A percentile compares a stretch with the other conserved stretches of the same genome.
phyloP scores from a whole-genome alignment of 2,888 invertebrate species.

The Cheilosia soror region DNA sequence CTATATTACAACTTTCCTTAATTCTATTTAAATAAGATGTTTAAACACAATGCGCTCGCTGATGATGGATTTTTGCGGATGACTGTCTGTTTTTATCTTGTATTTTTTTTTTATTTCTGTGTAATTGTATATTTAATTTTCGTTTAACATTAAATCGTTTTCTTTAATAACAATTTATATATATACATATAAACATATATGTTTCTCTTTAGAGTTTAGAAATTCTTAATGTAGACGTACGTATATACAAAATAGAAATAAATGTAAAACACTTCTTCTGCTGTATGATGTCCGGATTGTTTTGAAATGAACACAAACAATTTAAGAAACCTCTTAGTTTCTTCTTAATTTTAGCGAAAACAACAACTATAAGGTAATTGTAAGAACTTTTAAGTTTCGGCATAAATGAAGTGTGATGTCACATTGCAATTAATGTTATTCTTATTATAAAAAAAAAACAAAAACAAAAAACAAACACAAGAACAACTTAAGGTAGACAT shows the following conservation, averaged over 20 bases:
- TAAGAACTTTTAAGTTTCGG: slow-evolving; percentile 25
- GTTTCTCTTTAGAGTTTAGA: slow-evolving; percentile 64
- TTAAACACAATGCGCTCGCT: slow-evolving; percentile 29
- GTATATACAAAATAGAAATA: slow-evolving; percentile 5
- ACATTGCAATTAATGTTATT: slow-evolving; percentile 50
- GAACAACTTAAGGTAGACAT: slow-evolving; percentile 18
- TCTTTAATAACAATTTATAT: slow-evolving; percentile 26
- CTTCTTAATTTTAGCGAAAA: slow-evolving; percentile 44
- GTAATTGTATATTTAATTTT: slow-evolving; percentile 65
- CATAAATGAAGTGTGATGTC: slow-evolving; percentile 38
- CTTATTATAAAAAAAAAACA: slow-evolving; percentile 36
- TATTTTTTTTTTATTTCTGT: slow-evolving; percentile 31
- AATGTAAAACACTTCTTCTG: slow-evolving; percentile 33
- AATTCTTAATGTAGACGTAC: slow-evolving; percentile 27
- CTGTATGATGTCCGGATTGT: slow-evolving; percentile 26
- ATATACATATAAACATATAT: slow-evolving; percentile 32
- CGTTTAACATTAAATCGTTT: slow-evolving; percentile 23
- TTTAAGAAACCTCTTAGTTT: slow-evolving; percentile 3
- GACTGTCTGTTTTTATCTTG: slow-evolving; percentile 1
- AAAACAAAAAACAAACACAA: slow-evolving; percentile 10
- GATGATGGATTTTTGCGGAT: slow-evolving; percentile 58
- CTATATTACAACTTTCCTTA: slow-evolving; percentile 65
- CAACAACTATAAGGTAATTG: slow-evolving; percentile 13
- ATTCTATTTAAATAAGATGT: slow-evolving; percentile 52
- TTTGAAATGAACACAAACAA: slow-evolving; percentile 17